Conservation (phyloP, 2,888 invertebrate genomes). For the Eurois occulta region DNA sequence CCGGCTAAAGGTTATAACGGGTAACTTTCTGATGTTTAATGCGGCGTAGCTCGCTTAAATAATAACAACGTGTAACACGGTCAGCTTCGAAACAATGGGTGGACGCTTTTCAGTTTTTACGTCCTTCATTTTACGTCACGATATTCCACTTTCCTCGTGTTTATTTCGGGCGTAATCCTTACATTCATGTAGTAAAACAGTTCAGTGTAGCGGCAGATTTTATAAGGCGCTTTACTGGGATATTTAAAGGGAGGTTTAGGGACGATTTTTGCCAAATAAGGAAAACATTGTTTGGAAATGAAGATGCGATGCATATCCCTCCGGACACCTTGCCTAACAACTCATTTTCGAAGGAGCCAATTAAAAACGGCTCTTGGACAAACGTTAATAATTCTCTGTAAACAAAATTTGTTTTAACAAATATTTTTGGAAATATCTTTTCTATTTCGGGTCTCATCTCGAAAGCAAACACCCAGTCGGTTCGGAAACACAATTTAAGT, state of each 20-base stretch:
- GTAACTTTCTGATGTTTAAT: slow-evolving; percentile 64
- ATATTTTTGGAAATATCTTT: slow-evolving; percentile 72
- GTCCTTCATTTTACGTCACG: slow-evolving; percentile 53
- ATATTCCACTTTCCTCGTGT: slow-evolving; percentile 51
- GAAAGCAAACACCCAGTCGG: slow-evolving; percentile 75
- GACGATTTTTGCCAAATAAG: slow-evolving; percentile 16
- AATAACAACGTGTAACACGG: slow-evolving; percentile 61
- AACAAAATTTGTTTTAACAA: slow-evolving; percentile 71
- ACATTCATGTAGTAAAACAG: slow-evolving; percentile 35
- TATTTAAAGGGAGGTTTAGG: not conserved
- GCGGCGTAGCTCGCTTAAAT: slow-evolving; percentile 62
- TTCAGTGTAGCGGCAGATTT: slow-evolving; percentile 26
- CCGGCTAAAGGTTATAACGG: slow-evolving; percentile 60
- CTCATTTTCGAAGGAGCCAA: slow-evolving; percentile 56
- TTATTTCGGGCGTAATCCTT: slow-evolving; percentile 48
- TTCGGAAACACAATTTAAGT: slow-evolving; percentile 85
- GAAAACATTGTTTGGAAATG: not conserved
- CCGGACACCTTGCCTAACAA: not conserved
- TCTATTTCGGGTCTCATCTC: slow-evolving; percentile 74
- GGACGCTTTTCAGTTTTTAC: slow-evolving; percentile 55
- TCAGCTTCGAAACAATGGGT: slow-evolving; percentile 52
- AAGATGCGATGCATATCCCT: not conserved
- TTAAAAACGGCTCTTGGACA: slow-evolving; percentile 47
- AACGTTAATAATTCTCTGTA: slow-evolving; percentile 62
- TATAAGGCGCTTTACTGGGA: slow-evolving; percentile 39